Base-by-base conservation (phyloP, 2,888 invertebrate genomes). In the Pseudanteris insignis region DNA sequence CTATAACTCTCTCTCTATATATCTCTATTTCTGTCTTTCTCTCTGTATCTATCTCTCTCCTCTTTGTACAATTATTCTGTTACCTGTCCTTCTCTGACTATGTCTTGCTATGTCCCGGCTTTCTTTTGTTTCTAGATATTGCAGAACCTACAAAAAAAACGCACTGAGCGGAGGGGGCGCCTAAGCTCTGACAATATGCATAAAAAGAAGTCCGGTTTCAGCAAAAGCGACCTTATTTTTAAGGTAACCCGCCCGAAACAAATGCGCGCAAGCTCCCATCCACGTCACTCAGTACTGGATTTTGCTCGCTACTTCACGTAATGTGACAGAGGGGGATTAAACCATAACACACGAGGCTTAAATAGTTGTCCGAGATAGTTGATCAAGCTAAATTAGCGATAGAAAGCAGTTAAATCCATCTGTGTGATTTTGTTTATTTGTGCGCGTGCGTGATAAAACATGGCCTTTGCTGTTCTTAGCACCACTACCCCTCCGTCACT, bases 71-170 rank as follows among this genome's bases (percentile, higher is more conserved):
- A 68, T 63, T 68, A 73, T 77, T 78, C 77, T 79, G 66, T 76
- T 72, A 74, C 74, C 75, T 76, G 72, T 74, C 77, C 73, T 72
- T 74, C 71, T 75, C 78, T 74, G 73, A 88, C 88, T 89, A 88
- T 87, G 88, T 88, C 88, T 88, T 88, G 88, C 89, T 89, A 80
- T 78, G 80, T 78, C 79, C 80, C 80, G 78, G 77, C 80, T 89
- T 89, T 89, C 89, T 89, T 89, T 89, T 87, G 85, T 89, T 92
- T 92, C 90, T 93, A 94, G 93, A 94, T 94, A 90, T 93, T 93
- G 91, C 94, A 94, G 93, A 94, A 93, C 89, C 93, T 94, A 86
- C 93, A 94, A 92, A 93, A 94, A 93, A 94, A 94, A 90, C 92
- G 93, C 90, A 93, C 93, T 87, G 92, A 93, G 89, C 89, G 93